Base-by-base conservation (phyloP, 2,797 vertebrate genomes). In the Argya squamiceps region DNA sequence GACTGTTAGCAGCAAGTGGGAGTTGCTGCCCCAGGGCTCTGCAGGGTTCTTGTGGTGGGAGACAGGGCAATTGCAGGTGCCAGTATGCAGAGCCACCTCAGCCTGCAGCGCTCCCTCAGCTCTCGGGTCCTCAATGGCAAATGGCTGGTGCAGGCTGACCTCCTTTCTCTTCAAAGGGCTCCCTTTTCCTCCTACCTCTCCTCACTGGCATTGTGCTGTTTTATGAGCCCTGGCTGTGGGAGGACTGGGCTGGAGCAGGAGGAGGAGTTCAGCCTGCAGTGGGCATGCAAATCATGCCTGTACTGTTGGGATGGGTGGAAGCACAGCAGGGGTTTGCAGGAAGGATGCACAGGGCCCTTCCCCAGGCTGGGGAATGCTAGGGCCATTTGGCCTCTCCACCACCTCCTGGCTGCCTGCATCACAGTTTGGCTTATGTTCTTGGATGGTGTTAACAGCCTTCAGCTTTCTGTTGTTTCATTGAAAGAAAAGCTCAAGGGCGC, bases 401-500 rank as follows among this genome's bases (percentile, higher is more conserved):
- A 32, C 21, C 52, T 67, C 58, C 69, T 19, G 43, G 53, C 80
- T 77, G 65, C 49, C 59, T 49, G 55, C 59, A 52, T 80, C 39
- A 34, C 7, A 5, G 36, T 52, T 87, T 64, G 63, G 81, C 53
- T 94, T 29, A 21, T 1, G 29, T 27, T 81, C 53, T 32, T 39
- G 50, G 32, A 46, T 34, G 53, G 78, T 12, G 30, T 88, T 75
- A 71, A 53, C 13, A 62, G 46, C 63, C 53, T 76, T 53, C 39
- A 19, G 56, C 14, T 93, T 93, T 94, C 34, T 95, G 63, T 90
- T 56, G 43, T 97, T 93, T 88, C 55, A 67, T 24, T 84, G 69
- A 92, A 92, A 81, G 34, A 89, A 92, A 97, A 97, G 84, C 82
- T 88, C 43, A 91, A 86, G 81, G 69, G 89, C 96, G 96, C 36